Base-by-base conservation (phyloP, 2,797 vertebrate species). In the Hyperoplus lanceolatus region DNA sequence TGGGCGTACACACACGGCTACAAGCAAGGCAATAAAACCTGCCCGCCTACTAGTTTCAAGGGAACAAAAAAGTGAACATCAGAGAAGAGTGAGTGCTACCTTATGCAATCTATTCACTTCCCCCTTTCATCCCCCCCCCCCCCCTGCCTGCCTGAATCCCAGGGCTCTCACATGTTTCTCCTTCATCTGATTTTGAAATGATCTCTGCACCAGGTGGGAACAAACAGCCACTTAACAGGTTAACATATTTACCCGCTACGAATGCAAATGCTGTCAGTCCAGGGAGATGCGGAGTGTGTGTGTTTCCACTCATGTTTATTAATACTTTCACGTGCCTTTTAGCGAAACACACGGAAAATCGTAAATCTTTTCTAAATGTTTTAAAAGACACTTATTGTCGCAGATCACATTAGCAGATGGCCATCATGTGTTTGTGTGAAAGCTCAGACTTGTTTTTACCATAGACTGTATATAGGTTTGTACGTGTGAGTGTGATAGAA, bases 211-310 rank as follows among this genome's bases (percentile, higher is more conserved):
- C 80, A 79, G 73, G 70, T 87, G 85, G 83, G 82, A 87, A 82
- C 72, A 70, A 72, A 55, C 49, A 74, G 67, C 79, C 78, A 88
- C 84, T 89, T 88, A 88, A 85, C 64, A 48, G 83, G 85, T 82
- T 87, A 89, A 85, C 79, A 73, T 71, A 81, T 90, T 92, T 87
- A 75, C 73, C 63, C 61, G 75, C 57, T 51, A 73, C 80, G 75
- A 90, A 85, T 74, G 76, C 69, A 82, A 70, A 85, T 60, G 72
- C 70, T 79, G 83, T 83, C 87, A 87, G 69, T 80, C 73, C 80
- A 77, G 63, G 79, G 48, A 71, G 58, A 77, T 41, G 56, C n/a
- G n/a, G 13, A 12, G 53, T 15, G 54, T 53, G 57, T 77, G 64
- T 48, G 65, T 79, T 59, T 57, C 45, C 36, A 2, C 76, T 82